phyloP scores from a whole-genome alignment of 1,140 invertebrate genomes.

The Ceratina australensis region DNA sequence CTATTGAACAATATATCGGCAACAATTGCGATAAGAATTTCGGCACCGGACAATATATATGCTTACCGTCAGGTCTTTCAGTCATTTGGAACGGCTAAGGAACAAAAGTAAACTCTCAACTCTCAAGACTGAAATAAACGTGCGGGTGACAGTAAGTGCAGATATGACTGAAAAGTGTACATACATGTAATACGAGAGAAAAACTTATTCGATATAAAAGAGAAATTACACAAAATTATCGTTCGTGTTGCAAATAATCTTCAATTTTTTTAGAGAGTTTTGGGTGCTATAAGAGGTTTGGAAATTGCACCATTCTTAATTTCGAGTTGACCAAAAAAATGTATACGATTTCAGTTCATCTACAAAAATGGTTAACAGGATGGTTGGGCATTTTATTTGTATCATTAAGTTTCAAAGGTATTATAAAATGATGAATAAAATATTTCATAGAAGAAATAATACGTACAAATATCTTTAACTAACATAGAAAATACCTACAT shows the following conservation, averaged over 20 bases:
- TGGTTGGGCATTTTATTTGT: slow-evolving; percentile 67
- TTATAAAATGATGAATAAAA: slow-evolving; percentile 61
- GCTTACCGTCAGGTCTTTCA: not conserved
- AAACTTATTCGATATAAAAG: no score
- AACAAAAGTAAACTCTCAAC: slow-evolving; percentile 1
- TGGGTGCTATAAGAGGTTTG: slow-evolving; percentile 39
- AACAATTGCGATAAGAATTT: not conserved
- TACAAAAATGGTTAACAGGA: slow-evolving; percentile 70
- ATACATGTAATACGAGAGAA: no score
- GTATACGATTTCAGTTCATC: slow-evolving; percentile 52
- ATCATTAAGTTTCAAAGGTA: slow-evolving; percentile 72
- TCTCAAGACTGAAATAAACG: no score
- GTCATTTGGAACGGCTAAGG: slow-evolving; percentile 5
- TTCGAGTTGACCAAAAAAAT: slow-evolving; percentile 26
- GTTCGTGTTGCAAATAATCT: no score
- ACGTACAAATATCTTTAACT: no score
- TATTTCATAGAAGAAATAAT: slow-evolving; percentile 18
- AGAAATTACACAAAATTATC: no score
- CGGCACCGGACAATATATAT: slow-evolving; percentile 5
- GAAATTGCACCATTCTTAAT: not conserved
- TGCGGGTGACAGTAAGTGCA: no score
- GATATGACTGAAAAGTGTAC: slow-evolving; percentile 44
- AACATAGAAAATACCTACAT: no score
- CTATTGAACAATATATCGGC: no score
- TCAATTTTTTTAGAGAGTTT: slow-evolving; percentile 40